Evolutionary conservation across 2,888 invertebrate species (phyloP).

Genomic region (Yponomeuta plumbellus): DNA sequence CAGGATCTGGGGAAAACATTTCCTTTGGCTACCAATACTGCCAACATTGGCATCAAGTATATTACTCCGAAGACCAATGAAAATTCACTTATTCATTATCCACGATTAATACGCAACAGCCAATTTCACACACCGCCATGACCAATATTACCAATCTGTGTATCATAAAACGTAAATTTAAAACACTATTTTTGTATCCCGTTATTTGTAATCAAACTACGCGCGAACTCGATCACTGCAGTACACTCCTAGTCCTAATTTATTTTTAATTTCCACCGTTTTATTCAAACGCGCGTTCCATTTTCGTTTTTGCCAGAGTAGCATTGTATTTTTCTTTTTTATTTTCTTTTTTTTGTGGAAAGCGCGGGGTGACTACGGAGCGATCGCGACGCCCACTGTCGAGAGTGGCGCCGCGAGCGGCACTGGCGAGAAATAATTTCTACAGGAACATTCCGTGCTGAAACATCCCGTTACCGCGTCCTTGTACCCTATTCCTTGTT

Average conservation of each 20-base stretch:
- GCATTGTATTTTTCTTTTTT: conserved; percentile 20
- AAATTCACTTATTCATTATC: neutral
- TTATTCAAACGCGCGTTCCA: neutral
- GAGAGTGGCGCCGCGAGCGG: conserved; percentile 69
- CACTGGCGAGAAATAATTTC: conserved; percentile 56
- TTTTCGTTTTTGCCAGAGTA: conserved; percentile 3
- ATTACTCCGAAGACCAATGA: neutral
- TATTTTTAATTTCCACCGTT: neutral
- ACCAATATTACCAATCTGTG: conserved; percentile 46
- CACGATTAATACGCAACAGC: conserved; percentile 12
- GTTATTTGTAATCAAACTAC: conserved; percentile 41
- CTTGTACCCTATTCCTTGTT: conserved; percentile 4
- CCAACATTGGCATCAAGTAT: neutral
- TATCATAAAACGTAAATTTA: conserved; percentile 54
- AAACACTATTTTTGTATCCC: conserved; percentile 61
- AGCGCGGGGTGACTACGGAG: conserved; percentile 40
- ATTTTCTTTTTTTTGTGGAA: conserved; percentile 31
- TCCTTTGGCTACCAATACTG: neutral
- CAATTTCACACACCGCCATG: conserved; percentile 33
- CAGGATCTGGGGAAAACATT: neutral
- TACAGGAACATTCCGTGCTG: conserved; percentile 36
- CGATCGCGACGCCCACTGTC: conserved; percentile 64
- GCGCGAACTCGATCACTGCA: neutral
- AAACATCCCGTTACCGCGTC: neutral
- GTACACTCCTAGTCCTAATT: neutral